These are phyloP conservation scores for Echinometra lucunter DNA, from an alignment of 53 echinoderm and acorn worm species.

Conservation along the genomic window DNA sequence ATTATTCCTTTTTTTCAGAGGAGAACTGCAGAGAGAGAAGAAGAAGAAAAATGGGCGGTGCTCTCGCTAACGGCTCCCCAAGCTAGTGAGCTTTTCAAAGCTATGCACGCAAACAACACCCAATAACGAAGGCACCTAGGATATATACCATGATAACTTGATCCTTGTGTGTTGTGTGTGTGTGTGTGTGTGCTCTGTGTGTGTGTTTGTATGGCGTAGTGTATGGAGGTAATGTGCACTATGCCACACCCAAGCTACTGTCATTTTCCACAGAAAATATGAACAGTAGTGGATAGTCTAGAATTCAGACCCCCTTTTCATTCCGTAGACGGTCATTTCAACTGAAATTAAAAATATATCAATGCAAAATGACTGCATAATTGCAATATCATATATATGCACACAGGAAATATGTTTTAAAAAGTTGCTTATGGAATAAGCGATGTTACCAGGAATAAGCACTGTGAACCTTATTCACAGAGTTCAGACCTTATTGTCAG, in stretches of 20 bases:
- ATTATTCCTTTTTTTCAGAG: slow-evolving; percentile 28
- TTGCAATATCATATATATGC: too few species aligned
- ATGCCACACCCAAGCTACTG: slow-evolving; percentile 13
- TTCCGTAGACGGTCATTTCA: background rate
- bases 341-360: too few species aligned
- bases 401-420: too few species aligned
- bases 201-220: background rate
- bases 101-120: background rate
- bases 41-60: slow-evolving; percentile 38
- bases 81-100: slow-evolving; percentile 6
- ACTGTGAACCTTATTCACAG: too few species aligned
- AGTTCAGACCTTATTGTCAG: too few species aligned
- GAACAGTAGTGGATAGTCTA: background rate
- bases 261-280: background rate
- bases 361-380: too few species aligned
- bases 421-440: too few species aligned
- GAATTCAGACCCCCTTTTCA: background rate
- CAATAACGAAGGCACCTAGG: background rate
- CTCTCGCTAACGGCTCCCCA: background rate
- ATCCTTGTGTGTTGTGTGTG: background rate
- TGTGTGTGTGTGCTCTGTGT: background rate
- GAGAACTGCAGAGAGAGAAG: background rate
- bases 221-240: background rate
- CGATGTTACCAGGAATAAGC: too few species aligned
- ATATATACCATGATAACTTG: background rate